Conservation (phyloP, 2,888 invertebrate genomes). For the Acleris holmiana region DNA sequence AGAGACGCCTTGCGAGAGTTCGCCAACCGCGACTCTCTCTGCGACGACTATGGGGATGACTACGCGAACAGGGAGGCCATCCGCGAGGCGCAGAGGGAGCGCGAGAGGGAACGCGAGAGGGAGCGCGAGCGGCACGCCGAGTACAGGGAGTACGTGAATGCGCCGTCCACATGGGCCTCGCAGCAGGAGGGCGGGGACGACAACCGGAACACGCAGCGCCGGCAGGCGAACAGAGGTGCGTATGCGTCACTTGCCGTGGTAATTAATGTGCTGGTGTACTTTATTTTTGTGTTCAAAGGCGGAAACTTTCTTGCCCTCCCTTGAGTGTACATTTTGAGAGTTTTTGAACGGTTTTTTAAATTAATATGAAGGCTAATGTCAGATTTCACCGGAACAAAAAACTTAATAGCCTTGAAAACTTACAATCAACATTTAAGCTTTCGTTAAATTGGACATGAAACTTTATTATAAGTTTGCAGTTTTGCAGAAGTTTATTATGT, state of each 20-base stretch:
- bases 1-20: conserved; percentile 74
- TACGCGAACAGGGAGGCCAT: conserved; percentile 81
- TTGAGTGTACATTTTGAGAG: no score
- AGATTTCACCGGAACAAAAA: no score
- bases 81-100: conserved; percentile 75
- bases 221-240: conserved; percentile 68
- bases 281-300: no score
- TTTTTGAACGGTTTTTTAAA: no score
- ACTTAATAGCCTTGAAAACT: no score
- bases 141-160: conserved; percentile 80
- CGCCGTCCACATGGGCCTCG: conserved; percentile 64
- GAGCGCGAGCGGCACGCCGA: conserved; percentile 65
- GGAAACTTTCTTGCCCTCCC: no score
- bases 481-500: no score
- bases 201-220: conserved; percentile 72
- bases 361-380: no score
- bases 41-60: conserved; percentile 80
- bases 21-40: conserved; percentile 76
- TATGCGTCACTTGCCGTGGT: conserved; percentile 7
- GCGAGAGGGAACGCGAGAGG: conserved; percentile 68
- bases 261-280: no score
- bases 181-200: conserved; percentile 68
- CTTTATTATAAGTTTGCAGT: no score
- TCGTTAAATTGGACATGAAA: no score
- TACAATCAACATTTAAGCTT: no score